Conservation (phyloP, 2,888 invertebrate species). For the Mellilla xanthometata region DNA sequence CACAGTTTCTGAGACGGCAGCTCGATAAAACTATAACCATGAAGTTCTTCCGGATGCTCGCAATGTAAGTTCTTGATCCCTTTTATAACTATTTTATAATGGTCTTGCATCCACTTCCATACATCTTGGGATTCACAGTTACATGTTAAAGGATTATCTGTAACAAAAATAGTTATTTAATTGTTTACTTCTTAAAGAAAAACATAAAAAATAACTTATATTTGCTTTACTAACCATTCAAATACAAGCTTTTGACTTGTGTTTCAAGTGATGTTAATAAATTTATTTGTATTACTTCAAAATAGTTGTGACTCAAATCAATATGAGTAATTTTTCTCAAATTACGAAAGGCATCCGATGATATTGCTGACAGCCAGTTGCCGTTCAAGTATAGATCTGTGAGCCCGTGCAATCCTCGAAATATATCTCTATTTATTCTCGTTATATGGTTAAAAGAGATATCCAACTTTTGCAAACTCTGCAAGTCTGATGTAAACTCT, state of each 20-base stretch:
- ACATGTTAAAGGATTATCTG: conserved; percentile 95
- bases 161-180: too few relatives aligned
- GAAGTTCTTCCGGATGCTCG: conserved; percentile 91
- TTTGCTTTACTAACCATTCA: conserved; percentile 87
- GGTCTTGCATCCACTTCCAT: conserved; percentile 96
- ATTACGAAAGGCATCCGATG: conserved; percentile 89
- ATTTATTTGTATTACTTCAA: conserved; percentile 90
- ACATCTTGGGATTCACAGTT: conserved; percentile 95
- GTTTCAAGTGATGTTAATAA: conserved; percentile 91
- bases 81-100: conserved; percentile 88
- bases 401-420: conserved; percentile 89
- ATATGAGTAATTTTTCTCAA: conserved; percentile 89
- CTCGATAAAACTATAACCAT: conserved; percentile 89
- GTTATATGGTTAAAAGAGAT: conserved; percentile 92
- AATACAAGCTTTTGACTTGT: conserved; percentile 88
- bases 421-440: conserved; percentile 88
- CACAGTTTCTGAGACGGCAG: conserved; percentile 92
- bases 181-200: too few relatives aligned
- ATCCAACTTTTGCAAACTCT: conserved; percentile 90
- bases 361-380: conserved; percentile 91
- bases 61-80: conserved; percentile 87
- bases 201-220: too few relatives aligned
- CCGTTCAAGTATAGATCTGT: conserved; percentile 90
- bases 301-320: conserved; percentile 92
- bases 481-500: conserved; percentile 90